These are phyloP conservation scores for Girardia tigrina DNA, from an alignment of 2,888 invertebrate genomes.

Conservation along the genomic window DNA sequence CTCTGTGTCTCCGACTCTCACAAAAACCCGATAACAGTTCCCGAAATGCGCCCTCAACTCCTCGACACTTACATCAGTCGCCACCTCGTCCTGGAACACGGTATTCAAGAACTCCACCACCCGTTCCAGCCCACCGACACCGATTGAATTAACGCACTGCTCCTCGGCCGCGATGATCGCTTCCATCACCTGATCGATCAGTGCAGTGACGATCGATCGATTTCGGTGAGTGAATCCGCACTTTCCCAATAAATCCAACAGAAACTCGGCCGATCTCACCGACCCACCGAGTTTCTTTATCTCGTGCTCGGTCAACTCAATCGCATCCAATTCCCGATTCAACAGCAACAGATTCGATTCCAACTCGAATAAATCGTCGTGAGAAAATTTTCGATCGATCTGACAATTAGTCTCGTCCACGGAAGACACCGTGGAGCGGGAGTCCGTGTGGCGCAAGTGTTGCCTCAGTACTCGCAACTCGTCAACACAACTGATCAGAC, in stretches of 20 bases:
- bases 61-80: too few relatives aligned
- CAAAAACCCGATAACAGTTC: slow-evolving; percentile 33
- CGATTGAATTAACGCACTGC: neutral
- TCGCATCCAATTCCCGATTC: neutral
- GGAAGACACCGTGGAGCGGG: too few relatives aligned
- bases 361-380: too few relatives aligned
- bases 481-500: slow-evolving; percentile 74
- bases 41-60: neutral
- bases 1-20: neutral
- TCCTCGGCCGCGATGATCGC: too few relatives aligned
- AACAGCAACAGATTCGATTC: neutral
- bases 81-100: neutral
- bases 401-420: too few relatives aligned
- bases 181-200: too few relatives aligned
- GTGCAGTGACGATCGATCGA: neutral
- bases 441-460: too few relatives aligned
- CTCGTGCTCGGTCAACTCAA: too few relatives aligned
- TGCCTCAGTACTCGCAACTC: slow-evolving; percentile 61
- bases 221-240: neutral
- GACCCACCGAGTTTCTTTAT: too few relatives aligned
- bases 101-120: neutral
- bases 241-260: neutral
- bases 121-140: neutral
- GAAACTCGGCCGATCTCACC: neutral
- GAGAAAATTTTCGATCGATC: too few relatives aligned